These are phyloP conservation scores for Enteromius unitaeniatus DNA, from an alignment of 2,797 vertebrate genomes.

Conservation along the genomic window DNA sequence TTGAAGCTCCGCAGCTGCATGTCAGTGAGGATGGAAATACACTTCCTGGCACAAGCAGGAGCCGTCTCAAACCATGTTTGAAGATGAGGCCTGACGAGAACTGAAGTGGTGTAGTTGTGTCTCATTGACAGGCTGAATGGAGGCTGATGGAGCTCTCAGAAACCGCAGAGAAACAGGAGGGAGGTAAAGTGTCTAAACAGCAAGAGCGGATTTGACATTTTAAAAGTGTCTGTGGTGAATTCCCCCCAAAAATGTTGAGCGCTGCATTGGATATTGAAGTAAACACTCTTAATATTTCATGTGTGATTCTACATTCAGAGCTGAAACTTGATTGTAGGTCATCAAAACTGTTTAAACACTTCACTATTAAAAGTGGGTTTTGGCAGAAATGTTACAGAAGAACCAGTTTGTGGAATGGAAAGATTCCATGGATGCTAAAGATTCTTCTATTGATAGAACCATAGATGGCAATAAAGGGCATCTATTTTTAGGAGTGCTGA, in stretches of 20 bases:
- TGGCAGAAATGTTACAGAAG: background rate
- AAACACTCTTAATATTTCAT: conserved; percentile 35
- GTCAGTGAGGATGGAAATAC: conserved; percentile 37
- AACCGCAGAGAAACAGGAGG: conserved; percentile 4
- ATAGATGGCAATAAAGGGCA: background rate
- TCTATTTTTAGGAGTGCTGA: background rate
- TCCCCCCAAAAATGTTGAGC: conserved; percentile 15
- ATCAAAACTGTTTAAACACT: background rate
- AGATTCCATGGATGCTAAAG: background rate
- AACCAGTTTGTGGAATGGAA: background rate
- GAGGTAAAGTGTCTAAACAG: conserved; percentile 23
- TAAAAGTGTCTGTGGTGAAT: conserved; percentile 14
- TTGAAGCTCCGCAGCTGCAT: conserved; percentile 49
- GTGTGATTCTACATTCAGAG: background rate
- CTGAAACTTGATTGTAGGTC: conserved; percentile 13
- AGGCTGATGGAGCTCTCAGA: conserved; percentile 24
- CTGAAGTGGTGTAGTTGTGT: conserved; percentile 34
- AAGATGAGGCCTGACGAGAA: conserved; percentile 1
- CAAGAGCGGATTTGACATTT: conserved; percentile 28
- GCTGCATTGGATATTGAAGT: background rate
- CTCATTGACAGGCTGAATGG: conserved; percentile 42
- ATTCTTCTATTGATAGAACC: background rate
- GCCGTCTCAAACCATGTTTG: conserved; percentile 23
- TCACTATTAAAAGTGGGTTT: background rate
- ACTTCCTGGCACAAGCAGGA: conserved; percentile 45